These are phyloP conservation scores for Olivierus martensii DNA, from an alignment of 1,140 invertebrate species.

Conservation along the genomic window DNA sequence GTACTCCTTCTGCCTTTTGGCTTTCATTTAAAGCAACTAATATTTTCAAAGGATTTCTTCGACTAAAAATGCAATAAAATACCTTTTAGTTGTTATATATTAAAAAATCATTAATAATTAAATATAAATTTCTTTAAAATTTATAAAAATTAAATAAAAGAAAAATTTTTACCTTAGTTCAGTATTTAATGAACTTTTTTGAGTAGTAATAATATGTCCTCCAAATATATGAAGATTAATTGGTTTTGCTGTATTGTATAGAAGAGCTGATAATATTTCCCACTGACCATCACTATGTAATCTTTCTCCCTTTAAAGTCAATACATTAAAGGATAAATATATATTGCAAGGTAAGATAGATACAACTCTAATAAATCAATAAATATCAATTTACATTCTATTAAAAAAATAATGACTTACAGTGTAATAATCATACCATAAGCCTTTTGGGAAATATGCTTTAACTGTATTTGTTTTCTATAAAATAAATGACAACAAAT, in stretches of 20 bases:
- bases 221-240: not conserved
- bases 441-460: conserved; percentile 30
- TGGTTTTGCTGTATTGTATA: not conserved
- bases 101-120: not conserved
- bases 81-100: not conserved
- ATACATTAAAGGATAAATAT: not conserved
- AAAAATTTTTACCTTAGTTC: not conserved
- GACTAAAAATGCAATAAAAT: conserved; percentile 1
- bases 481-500: not conserved
- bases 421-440: conserved; percentile 34
- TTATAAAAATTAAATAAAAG: not conserved
- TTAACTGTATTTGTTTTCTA: conserved; percentile 13
- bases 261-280: not conserved
- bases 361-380: not conserved
- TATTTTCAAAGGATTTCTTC: conserved; percentile 15
- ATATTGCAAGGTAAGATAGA: not conserved
- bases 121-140: not conserved
- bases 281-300: not conserved
- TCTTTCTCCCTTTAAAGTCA: not conserved
- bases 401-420: conserved; percentile 19
- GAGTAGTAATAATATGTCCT: not conserved
- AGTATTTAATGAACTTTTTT: not conserved
- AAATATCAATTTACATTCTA: not conserved
- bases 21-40: conserved; percentile 13
- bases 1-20: conserved; percentile 7